phyloP scores from a whole-genome alignment of 2,113 vertebrate genomes.

The Struthio camelus region DNA sequence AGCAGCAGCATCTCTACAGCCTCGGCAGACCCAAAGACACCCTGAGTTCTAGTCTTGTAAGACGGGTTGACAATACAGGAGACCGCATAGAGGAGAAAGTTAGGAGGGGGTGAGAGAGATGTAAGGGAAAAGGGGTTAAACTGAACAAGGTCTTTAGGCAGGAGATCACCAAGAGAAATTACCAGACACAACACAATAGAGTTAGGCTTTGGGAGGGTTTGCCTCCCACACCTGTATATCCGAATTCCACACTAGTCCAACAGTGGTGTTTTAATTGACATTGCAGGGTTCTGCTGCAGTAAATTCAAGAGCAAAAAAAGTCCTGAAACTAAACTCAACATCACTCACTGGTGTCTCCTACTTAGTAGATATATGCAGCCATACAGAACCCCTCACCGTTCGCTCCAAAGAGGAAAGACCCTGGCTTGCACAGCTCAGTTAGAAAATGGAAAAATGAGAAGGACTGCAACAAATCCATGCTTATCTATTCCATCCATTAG shows the following conservation, averaged over 20 bases:
- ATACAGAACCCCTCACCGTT: neutral
- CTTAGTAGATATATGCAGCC: neutral
- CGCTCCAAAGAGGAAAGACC: neutral
- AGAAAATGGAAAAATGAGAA: accelerated
- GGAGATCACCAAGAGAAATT: neutral
- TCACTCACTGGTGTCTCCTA: neutral
- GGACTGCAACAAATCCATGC: accelerated
- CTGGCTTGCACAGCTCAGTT: neutral
- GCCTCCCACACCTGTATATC: neutral
- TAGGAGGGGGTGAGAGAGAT: neutral
- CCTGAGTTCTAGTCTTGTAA: neutral
- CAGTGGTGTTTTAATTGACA: neutral
- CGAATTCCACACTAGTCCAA: neutral
- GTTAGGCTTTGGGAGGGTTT: neutral
- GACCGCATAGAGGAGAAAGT: accelerated
- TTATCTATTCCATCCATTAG: neutral
- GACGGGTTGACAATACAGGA: neutral
- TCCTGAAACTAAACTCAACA: neutral
- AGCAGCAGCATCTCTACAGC: neutral
- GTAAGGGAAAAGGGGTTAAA: neutral
- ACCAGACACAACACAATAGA: neutral
- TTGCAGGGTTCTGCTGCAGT: neutral
- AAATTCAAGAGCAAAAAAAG: neutral
- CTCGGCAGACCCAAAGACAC: neutral
- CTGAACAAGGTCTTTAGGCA: neutral